These are phyloP conservation scores for Mungos mungo DNA, from an alignment of 2,113 vertebrate genomes.

Conservation along the genomic window DNA sequence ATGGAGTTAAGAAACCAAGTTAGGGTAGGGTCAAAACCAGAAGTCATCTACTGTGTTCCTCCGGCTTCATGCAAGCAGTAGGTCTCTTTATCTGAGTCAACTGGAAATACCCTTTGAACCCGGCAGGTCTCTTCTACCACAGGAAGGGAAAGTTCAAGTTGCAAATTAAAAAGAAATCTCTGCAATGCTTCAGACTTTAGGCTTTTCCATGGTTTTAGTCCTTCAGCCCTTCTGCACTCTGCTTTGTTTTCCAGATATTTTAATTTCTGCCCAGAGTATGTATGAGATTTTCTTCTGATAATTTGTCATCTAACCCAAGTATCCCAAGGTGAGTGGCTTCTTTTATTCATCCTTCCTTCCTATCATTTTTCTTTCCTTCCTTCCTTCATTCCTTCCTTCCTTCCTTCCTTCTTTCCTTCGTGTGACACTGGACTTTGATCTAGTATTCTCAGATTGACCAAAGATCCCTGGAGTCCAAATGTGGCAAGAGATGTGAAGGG, in stretches of 20 bases:
- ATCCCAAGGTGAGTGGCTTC: not conserved
- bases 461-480: not conserved
- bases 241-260: not conserved
- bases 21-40: not conserved
- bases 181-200: not conserved
- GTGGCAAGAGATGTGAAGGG: not conserved
- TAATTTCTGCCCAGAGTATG: conserved; percentile 2
- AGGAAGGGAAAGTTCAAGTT: conserved; percentile 9
- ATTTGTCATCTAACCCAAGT: not conserved
- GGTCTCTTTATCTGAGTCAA: conserved; percentile 48
- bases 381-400: not conserved
- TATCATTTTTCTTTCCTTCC: not conserved
- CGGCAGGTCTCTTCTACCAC: not conserved
- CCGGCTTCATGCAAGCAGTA: not conserved
- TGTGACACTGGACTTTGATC: not conserved
- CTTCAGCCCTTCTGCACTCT: not conserved
- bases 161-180: not conserved
- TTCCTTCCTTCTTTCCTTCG: not conserved
- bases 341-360: not conserved
- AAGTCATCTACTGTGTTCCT: not conserved
- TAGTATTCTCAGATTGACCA: not conserved
- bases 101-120: conserved; percentile 52
- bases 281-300: not conserved
- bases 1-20: not conserved
- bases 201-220: not conserved